These are phyloP conservation scores for Calcarius lapponicus DNA, from an alignment of 2,797 vertebrate species.

Conservation along the genomic window DNA sequence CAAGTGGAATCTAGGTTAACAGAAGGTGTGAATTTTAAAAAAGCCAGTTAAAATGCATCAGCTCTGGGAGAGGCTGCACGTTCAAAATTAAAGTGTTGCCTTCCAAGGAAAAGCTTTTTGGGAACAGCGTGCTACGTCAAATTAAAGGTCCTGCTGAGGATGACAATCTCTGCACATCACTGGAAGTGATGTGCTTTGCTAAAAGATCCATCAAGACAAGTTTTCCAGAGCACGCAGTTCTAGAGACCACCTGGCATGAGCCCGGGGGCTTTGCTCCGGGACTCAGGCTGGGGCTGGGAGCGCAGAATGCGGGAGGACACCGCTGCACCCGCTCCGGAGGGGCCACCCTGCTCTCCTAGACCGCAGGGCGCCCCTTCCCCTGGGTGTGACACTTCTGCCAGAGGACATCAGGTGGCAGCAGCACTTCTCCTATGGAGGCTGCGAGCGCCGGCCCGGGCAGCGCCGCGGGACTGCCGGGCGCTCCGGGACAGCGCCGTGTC, in stretches of 20 bases:
- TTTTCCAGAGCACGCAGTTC: not conserved
- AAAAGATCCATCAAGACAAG: not conserved
- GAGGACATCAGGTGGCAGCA: slow-evolving; percentile 75
- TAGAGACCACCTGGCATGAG: rapidly evolving
- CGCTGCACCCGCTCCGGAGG: not conserved
- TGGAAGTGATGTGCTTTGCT: not conserved
- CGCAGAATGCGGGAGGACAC: rapidly evolving
- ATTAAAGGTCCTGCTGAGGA: not conserved
- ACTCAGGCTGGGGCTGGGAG: not conserved
- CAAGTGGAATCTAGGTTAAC: slow-evolving; percentile 26
- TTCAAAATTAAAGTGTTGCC: not conserved
- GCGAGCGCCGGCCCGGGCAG: not conserved
- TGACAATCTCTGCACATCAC: not conserved
- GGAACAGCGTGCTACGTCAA: rapidly evolving
- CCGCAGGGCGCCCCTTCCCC: not conserved
- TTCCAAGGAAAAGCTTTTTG: not conserved
- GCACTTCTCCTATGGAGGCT: not conserved
- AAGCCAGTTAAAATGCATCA: not conserved
- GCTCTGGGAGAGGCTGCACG: not conserved
- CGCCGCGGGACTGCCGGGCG: not conserved
- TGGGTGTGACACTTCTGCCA: not conserved
- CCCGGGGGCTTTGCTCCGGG: not conserved
- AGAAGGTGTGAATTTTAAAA: slow-evolving; percentile 52
- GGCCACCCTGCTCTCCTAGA: not conserved
- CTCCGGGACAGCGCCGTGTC: not conserved